A percentile compares a stretch with the other conserved stretches of the same genome.
phyloP scores from a whole-genome alignment of 2,888 invertebrate species.

The Lithophane ornitopus region DNA sequence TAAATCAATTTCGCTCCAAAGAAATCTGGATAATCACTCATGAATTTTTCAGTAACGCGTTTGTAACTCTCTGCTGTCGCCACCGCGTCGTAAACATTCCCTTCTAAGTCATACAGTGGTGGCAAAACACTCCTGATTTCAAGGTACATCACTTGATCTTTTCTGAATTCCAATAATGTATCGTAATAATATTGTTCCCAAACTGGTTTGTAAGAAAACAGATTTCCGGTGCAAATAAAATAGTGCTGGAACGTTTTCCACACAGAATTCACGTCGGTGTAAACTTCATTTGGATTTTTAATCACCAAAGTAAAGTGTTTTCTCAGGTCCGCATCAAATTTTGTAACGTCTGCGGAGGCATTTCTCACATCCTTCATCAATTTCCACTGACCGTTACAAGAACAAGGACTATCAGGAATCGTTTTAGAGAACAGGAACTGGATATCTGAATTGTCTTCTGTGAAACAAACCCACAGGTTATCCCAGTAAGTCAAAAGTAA shows the following conservation, averaged over 20 bases:
- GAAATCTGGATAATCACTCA: conserved; percentile 91
- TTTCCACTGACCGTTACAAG: conserved; percentile 85
- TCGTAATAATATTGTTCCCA: conserved; percentile 93
- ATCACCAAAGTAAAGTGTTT: conserved; percentile 90
- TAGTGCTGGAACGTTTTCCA: conserved; percentile 91
- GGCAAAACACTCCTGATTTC: conserved; percentile 93
- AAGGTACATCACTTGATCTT: conserved; percentile 93
- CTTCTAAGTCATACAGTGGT: conserved; percentile 92
- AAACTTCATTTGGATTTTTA: conserved; percentile 84
- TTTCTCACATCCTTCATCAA: conserved; percentile 87
- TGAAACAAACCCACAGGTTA: conserved; percentile 90
- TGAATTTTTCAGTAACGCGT: conserved; percentile 90
- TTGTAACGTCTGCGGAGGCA: conserved; percentile 82
- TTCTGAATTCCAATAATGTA: conserved; percentile 91
- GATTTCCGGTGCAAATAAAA: conserved; percentile 87
- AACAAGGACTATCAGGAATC: conserved; percentile 62
- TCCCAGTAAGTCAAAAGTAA: conserved; percentile 91
- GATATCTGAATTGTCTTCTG: conserved; percentile 65
- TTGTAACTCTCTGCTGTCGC: conserved; percentile 91
- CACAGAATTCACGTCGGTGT: conserved; percentile 90
- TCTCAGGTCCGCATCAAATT: conserved; percentile 89
- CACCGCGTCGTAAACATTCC: conserved; percentile 87
- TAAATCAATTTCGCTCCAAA: conserved; percentile 93
- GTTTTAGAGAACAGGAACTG: conserved; percentile 78
- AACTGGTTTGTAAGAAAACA: conserved; percentile 92